These are phyloP conservation scores for Neostethus bicornis DNA, from an alignment of 2,797 vertebrate genomes.

Conservation along the genomic window DNA sequence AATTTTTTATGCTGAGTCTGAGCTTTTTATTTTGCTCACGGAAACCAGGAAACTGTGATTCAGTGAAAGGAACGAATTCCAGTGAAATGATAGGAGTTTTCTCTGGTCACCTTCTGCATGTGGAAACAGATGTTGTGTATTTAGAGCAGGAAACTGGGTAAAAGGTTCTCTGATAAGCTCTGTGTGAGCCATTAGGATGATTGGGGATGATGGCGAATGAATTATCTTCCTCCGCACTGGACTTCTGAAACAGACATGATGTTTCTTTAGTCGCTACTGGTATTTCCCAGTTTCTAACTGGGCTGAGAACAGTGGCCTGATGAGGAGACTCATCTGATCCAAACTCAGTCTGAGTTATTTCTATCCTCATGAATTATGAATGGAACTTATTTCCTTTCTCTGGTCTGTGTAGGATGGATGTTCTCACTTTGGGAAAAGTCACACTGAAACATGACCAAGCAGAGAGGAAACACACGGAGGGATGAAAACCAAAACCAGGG, in stretches of 20 bases:
- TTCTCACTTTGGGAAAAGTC: too few species aligned
- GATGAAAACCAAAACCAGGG: too few species aligned
- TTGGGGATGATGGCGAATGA: conserved; percentile 65
- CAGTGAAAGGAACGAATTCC: too few species aligned
- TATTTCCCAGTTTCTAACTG: too few species aligned
- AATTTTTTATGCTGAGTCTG: conserved; percentile 11
- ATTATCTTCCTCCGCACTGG: conserved; percentile 31
- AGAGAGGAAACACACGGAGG: too few species aligned
- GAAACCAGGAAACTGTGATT: conserved; percentile 6
- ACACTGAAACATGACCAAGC: too few species aligned
- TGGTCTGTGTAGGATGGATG: background rate
- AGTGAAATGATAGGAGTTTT: too few species aligned
- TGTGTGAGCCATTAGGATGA: conserved; percentile 68
- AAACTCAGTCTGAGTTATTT: conserved; percentile 2
- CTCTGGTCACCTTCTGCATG: too few species aligned
- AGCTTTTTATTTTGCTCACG: conserved; percentile 13
- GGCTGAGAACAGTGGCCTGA: too few species aligned
- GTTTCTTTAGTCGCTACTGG: too few species aligned
- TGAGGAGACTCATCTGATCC: background rate
- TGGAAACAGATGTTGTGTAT: conserved; percentile 27
- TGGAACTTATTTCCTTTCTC: conserved; percentile 9
- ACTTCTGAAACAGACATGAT: too few species aligned
- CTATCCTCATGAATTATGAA: conserved; percentile 4
- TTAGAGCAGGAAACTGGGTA: conserved; percentile 29
- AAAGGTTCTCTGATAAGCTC: conserved; percentile 65